Percentiles rank a stretch among this genome's conserved stretches.
These are phyloP conservation scores for Agrotis exclamationis DNA, from an alignment of 2,888 invertebrate species.

Conservation along the genomic window DNA sequence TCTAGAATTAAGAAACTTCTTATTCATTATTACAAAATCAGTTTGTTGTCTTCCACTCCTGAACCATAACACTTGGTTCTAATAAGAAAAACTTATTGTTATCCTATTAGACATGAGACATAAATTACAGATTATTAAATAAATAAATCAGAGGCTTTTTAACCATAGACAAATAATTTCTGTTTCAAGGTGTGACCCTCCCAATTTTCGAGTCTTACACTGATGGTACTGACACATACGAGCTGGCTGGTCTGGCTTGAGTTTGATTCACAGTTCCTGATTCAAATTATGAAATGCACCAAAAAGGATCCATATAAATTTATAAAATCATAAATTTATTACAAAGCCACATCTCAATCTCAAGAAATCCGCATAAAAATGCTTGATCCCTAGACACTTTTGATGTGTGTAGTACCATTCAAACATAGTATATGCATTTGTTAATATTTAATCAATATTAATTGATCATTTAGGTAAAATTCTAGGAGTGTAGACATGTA, in stretches of 20 bases:
- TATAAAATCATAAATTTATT: too few relatives aligned
- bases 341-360: too few relatives aligned
- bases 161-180: not conserved
- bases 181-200: constrained; percentile 95
- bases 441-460: not conserved
- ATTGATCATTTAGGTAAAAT: not conserved
- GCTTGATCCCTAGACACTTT: too few relatives aligned
- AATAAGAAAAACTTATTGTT: not conserved
- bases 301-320: too few relatives aligned
- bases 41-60: not conserved
- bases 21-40: too few relatives aligned
- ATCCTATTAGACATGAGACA: not conserved
- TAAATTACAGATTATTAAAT: too few relatives aligned
- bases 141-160: too few relatives aligned
- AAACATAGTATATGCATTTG: not conserved
- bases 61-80: not conserved
- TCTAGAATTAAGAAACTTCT: too few relatives aligned
- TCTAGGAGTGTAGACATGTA: not conserved
- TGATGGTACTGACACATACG: constrained; percentile 99
- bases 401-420: too few relatives aligned
- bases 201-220: constrained; percentile 98
- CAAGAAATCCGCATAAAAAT: too few relatives aligned
- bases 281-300: too few relatives aligned
- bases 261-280: too few relatives aligned
- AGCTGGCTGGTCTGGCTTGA: constrained; percentile 98